These are phyloP conservation scores for Daboia siamensis DNA, from an alignment of 2,113 vertebrate species.

Conservation along the genomic window DNA sequence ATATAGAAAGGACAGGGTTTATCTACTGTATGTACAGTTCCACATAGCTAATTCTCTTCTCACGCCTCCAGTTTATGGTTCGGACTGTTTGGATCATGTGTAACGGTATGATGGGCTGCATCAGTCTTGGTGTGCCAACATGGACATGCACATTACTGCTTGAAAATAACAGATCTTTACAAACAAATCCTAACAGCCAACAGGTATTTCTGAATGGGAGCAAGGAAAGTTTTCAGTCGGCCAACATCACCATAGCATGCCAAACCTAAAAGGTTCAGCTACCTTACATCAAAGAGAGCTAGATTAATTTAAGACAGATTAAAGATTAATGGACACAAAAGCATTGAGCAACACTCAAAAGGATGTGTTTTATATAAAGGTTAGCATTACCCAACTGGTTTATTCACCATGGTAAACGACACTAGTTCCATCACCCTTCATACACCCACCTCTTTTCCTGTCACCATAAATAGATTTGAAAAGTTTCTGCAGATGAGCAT, in stretches of 20 bases:
- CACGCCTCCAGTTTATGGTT: neutral
- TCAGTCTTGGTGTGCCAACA: neutral
- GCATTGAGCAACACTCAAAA: conserved; percentile 32
- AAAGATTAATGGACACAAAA: neutral
- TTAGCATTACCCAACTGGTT: conserved; percentile 47
- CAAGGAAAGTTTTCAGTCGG: neutral
- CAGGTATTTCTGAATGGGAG: neutral
- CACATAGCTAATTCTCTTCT: neutral
- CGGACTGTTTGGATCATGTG: neutral
- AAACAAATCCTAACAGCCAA: neutral
- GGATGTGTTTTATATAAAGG: conserved; percentile 48
- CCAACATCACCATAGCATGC: neutral
- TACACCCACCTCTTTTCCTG: conserved; percentile 64
- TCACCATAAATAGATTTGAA: conserved; percentile 69
- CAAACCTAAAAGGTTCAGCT: neutral
- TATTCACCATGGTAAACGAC: conserved; percentile 57
- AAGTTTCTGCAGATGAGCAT: conserved; percentile 64
- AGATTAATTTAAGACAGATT: neutral
- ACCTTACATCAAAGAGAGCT: conserved; percentile 20
- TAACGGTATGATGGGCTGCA: neutral
- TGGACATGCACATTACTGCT: neutral
- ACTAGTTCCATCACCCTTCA: conserved; percentile 60
- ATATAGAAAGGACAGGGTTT: neutral
- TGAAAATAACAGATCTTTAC: neutral
- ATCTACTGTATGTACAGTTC: neutral